Percentiles rank a stretch among this genome's conserved stretches.
phyloP scores from a whole-genome alignment of 2,113 vertebrate genomes.

The Nothoprocta pentlandii region DNA sequence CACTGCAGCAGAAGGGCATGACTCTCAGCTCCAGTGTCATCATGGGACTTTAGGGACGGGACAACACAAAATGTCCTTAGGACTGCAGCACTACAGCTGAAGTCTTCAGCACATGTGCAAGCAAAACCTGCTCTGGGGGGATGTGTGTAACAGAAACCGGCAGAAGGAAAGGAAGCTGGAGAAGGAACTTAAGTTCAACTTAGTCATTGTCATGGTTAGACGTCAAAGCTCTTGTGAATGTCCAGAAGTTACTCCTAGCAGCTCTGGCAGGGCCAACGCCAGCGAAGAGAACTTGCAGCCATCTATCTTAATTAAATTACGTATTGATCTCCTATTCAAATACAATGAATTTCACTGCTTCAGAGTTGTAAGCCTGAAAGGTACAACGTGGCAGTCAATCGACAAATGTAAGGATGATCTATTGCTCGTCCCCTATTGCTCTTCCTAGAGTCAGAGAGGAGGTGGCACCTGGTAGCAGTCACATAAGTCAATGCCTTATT shows the following conservation, averaged over 20 bases:
- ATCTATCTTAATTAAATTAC: conserved; percentile 4
- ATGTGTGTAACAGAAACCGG: not conserved
- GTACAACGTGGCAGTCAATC: not conserved
- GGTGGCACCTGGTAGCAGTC: not conserved
- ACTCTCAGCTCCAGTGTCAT: not conserved
- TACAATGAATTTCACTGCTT: not conserved
- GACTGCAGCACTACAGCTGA: not conserved
- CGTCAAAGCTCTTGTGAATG: not conserved
- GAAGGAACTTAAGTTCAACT: not conserved
- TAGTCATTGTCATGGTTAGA: not conserved
- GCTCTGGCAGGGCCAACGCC: not conserved
- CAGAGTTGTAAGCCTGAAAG: not conserved
- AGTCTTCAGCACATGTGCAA: not conserved
- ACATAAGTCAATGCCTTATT: not conserved
- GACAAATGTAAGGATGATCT: not conserved
- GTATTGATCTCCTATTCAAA: not conserved
- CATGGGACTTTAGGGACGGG: too few species aligned
- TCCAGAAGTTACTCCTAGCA: not conserved
- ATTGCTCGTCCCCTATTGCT: not conserved
- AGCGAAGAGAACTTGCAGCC: not conserved
- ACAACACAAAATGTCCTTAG: not conserved
- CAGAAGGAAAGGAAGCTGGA: too few species aligned
- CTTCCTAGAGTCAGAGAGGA: not conserved
- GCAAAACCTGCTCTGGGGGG: not conserved
- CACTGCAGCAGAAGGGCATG: not conserved